Percentiles rank a stretch among this genome's conserved stretches.
phyloP scores from a whole-genome alignment of 2,113 vertebrate species.

The Centrocercus urophasianus region DNA sequence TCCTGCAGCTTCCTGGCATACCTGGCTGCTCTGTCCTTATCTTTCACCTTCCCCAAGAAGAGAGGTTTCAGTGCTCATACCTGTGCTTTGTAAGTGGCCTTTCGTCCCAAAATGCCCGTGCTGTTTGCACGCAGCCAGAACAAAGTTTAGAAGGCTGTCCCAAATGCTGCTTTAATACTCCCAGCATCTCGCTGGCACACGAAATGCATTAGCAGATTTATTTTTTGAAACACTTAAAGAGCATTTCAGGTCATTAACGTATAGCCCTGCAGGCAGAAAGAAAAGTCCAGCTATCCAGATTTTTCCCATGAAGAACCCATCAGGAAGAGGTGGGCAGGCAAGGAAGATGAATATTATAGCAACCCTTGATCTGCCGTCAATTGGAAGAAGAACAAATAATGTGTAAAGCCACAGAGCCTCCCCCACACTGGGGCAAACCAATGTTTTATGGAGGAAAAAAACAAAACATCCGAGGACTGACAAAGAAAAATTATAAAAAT shows the following conservation, averaged over 20 bases:
- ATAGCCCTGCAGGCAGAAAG: neutral
- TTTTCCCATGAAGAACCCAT: neutral
- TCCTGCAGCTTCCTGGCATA: neutral
- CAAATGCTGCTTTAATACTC: neutral
- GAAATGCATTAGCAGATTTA: neutral
- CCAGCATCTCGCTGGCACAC: neutral
- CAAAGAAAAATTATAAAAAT: neutral
- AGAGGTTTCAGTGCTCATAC: neutral
- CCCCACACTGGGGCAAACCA: neutral
- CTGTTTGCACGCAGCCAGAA: neutral
- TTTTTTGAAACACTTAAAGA: neutral
- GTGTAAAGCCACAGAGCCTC: neutral
- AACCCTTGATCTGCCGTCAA: neutral
- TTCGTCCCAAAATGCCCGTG: fast-evolving
- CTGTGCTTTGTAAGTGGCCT: neutral
- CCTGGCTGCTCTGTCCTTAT: neutral
- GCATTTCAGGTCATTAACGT: neutral
- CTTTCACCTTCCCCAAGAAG: neutral
- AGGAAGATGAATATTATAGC: neutral
- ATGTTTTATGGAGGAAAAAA: neutral
- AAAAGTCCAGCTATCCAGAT: neutral
- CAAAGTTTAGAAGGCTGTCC: neutral
- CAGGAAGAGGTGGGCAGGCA: neutral
- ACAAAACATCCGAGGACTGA: neutral
- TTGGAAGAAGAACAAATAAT: neutral